Percentiles rank a stretch among this genome's conserved stretches.
These are phyloP conservation scores for Glomeris maerens DNA, from an alignment of 1,140 invertebrate genomes.

Conservation along the genomic window DNA sequence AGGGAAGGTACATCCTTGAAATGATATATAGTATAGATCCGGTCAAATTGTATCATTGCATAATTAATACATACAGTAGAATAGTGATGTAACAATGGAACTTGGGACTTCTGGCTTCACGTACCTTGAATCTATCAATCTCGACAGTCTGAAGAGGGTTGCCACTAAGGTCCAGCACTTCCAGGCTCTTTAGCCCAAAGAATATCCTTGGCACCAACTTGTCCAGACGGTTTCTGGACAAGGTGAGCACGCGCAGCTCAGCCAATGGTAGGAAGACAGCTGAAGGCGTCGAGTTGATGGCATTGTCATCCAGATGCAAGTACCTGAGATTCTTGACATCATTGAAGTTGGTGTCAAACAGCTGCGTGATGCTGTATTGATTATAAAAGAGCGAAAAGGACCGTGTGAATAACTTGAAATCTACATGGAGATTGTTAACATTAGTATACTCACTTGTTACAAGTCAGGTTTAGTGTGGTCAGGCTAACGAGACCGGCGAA, in stretches of 20 bases:
- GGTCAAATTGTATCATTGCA: too few species aligned
- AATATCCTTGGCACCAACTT: slow-evolving; percentile 51
- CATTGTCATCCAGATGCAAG: slow-evolving; percentile 36
- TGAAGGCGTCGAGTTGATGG: slow-evolving; percentile 39
- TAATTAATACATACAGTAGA: too few species aligned
- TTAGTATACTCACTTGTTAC: too few species aligned
- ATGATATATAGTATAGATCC: too few species aligned
- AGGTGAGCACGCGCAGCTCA: slow-evolving; percentile 46
- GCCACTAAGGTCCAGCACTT: slow-evolving; percentile 51
- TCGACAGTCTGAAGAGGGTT: slow-evolving; percentile 52
- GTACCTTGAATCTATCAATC: slow-evolving; percentile 60
- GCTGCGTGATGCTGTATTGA: slow-evolving; percentile 55
- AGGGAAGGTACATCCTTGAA: slow-evolving; percentile 51
- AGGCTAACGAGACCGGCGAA: slow-evolving; percentile 58
- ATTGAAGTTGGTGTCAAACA: slow-evolving; percentile 21
- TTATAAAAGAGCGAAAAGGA: too few species aligned
- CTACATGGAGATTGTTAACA: too few species aligned
- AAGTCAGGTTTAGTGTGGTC: slow-evolving; percentile 50
- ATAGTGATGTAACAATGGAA: too few species aligned
- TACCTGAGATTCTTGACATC: slow-evolving; percentile 31
- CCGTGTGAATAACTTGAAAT: too few species aligned
- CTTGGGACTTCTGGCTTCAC: too few species aligned
- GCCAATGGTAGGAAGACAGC: slow-evolving; percentile 53
- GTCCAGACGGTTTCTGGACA: slow-evolving; percentile 52
- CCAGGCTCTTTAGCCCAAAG: slow-evolving; percentile 47